Evolutionary conservation across 2,113 vertebrate species (phyloP), one percentile per base, ranked within the genome.

Genomic region (Sphaerodactylus townsendi): DNA sequence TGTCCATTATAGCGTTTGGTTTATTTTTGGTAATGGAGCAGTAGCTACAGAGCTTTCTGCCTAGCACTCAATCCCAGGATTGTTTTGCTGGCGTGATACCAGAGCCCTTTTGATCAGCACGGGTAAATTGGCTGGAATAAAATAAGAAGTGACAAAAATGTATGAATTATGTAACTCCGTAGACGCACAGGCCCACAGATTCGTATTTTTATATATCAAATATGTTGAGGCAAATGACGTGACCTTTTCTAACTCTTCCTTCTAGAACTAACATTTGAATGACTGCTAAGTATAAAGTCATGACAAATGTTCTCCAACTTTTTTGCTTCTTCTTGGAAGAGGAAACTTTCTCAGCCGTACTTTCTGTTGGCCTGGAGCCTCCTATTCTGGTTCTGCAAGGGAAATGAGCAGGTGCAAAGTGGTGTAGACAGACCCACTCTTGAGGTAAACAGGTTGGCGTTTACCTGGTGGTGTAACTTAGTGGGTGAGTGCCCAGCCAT

Each of bases 211-310:
- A 30, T 78, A 3, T 30, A 86, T 89, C 35, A 72, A 21, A 73
- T 84, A 30, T 78, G 69, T 85, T 88, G 82, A 56, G 80, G 41
- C 78, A 89, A 93, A 88, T 91, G 80, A 83, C 86, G 89, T 59
- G 3, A n/a, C 48, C 85, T 37, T 84, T 41, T 75, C 41, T 46
- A 77, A 35, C 77, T 30, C 46, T 70, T 46, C 35, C 81, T 88
- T 65, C 69, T 87, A 79, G 91, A 87, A 78, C 62, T 81, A 82
- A 72, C 78, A 14, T 21, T 65, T 65, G 88, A 80, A 33, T 23
- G n/a, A 72, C 33, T 78, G 48, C 72, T 28, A 72, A 21, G 53
- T 39, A 19, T 59, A 80, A 70, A 28, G 35, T 62, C 59, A 62
- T 62, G 59, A 21, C 41, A 73, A 72, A 30, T 44, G 37, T 71